These are phyloP conservation scores for Tyrannus savana DNA, from an alignment of 2,113 vertebrate species.

Conservation along the genomic window DNA sequence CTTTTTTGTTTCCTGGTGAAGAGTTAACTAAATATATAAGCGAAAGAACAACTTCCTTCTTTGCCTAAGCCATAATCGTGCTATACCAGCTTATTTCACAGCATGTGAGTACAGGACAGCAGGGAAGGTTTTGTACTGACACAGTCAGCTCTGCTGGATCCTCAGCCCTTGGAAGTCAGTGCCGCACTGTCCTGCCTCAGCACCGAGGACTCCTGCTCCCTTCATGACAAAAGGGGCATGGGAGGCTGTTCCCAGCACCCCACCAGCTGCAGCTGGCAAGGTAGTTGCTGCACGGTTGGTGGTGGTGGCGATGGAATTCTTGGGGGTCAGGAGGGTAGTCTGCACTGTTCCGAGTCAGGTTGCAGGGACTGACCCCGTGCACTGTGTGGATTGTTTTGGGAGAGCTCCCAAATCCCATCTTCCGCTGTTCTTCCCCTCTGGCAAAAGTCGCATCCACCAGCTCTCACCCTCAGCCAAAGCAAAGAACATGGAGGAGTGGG, in stretches of 20 bases:
- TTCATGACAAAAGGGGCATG: fast-evolving
- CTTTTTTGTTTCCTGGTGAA: neutral
- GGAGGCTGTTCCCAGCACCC: fast-evolving
- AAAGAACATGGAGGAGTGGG: neutral
- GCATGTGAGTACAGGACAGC: neutral
- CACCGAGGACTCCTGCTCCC: fast-evolving
- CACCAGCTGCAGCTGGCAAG: neutral
- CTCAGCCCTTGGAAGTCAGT: neutral
- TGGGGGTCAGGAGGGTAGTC: neutral
- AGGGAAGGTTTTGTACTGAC: neutral
- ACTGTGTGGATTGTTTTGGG: neutral
- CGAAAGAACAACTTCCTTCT: constrained; percentile 47
- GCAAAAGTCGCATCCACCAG: neutral
- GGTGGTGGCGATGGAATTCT: fast-evolving
- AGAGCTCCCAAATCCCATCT: neutral
- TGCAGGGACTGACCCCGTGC: neutral
- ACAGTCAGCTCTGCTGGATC: neutral
- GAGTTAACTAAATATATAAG: constrained; percentile 22
- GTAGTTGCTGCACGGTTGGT: neutral
- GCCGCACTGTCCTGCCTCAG: neutral
- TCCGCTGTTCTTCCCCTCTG: neutral
- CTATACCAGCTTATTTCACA: neutral
- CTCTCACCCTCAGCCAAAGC: neutral
- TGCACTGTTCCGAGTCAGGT: neutral
- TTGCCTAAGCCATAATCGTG: neutral